Percentiles rank a stretch among this genome's conserved stretches.
Conservation (phyloP, 2,888 invertebrate species). For the Actias luna region DNA sequence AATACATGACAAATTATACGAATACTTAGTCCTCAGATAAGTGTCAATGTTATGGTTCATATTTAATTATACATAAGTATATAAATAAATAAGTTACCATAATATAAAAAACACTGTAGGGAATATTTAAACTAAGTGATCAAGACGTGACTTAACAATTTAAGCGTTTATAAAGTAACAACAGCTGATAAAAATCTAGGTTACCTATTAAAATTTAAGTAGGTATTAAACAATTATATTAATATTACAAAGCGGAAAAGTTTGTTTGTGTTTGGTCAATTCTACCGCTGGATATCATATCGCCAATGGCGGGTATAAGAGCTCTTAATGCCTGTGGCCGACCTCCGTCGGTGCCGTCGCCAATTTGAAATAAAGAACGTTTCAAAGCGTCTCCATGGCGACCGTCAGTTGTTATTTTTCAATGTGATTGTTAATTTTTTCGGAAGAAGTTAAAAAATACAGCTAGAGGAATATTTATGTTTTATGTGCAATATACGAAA, state of each 20-base stretch:
- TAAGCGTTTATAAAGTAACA: not conserved
- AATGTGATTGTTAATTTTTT: too few species aligned
- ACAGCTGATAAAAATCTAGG: not conserved
- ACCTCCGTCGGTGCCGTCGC: too few species aligned
- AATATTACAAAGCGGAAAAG: not conserved
- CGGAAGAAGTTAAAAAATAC: too few species aligned
- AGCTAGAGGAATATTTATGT: too few species aligned
- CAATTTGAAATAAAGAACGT: too few species aligned
- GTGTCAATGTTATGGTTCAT: not conserved
- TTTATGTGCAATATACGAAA: too few species aligned
- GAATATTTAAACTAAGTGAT: not conserved
- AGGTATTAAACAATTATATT: not conserved
- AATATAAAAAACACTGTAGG: not conserved
- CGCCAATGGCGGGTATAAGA: too few species aligned
- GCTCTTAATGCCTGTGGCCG: too few species aligned
- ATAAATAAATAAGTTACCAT: not conserved
- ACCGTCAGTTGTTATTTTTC: too few species aligned
- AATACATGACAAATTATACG: conserved; percentile 8
- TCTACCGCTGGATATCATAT: too few species aligned
- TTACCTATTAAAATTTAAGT: not conserved
- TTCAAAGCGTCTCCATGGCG: too few species aligned
- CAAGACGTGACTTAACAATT: not conserved
- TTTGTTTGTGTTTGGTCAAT: too few species aligned
- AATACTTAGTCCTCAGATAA: not conserved
- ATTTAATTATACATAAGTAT: not conserved